phyloP scores from a whole-genome alignment of 1,140 invertebrate species.

The Drosophila paulistorum region DNA sequence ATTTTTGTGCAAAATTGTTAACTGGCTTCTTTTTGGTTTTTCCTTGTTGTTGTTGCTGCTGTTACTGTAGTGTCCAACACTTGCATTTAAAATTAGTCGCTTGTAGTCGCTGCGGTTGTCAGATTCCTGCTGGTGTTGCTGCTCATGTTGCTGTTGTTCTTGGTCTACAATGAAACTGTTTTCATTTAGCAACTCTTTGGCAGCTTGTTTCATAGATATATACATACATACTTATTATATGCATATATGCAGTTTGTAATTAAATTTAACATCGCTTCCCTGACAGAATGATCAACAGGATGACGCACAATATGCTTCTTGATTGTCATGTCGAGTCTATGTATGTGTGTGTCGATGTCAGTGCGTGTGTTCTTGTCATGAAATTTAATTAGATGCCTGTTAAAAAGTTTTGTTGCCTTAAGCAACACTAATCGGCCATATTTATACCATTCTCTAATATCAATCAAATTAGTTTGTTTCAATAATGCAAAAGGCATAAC shows the following conservation, averaged over 20 bases:
- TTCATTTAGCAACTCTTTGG: slow-evolving; percentile 52
- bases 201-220: slow-evolving; percentile 34
- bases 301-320: slow-evolving; percentile 25
- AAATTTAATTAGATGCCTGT: slow-evolving; percentile 47
- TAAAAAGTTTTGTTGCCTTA: slow-evolving; percentile 12
- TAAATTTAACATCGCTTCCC: slow-evolving; percentile 47
- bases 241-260: slow-evolving; percentile 37
- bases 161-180: slow-evolving; percentile 36
- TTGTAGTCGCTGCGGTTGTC: slow-evolving; percentile 71
- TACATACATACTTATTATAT: neutral
- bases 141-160: slow-evolving; percentile 27
- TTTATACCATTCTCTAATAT: neutral
- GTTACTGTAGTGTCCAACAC: slow-evolving; percentile 27
- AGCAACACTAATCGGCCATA: neutral
- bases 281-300: slow-evolving; percentile 26
- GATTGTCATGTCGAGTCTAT: slow-evolving; percentile 21
- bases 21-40: slow-evolving; percentile 53
- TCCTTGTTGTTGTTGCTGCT: slow-evolving; percentile 1
- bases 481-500: slow-evolving; percentile 4
- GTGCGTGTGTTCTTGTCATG: neutral
- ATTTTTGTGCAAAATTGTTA: slow-evolving; percentile 66
- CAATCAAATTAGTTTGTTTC: slow-evolving; percentile 12
- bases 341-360: neutral
- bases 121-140: slow-evolving; percentile 45
- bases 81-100: slow-evolving; percentile 75